Base-by-base conservation (phyloP, 2,113 vertebrate genomes). In the Dasyurus viverrinus region DNA sequence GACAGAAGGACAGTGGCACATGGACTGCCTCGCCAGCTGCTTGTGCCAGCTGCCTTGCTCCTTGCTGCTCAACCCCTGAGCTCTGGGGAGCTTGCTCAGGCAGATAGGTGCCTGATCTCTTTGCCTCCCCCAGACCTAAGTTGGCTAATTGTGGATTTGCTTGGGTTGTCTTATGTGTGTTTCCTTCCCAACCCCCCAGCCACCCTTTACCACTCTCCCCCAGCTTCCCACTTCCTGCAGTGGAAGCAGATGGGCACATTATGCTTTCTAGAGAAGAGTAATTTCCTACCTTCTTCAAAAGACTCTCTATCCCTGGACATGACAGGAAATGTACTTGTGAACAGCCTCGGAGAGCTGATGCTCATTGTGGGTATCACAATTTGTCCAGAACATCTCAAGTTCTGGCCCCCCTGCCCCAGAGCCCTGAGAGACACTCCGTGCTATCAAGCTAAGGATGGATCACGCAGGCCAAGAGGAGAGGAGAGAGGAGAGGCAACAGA, bases 241-340 rank as follows among this genome's bases (percentile, higher is more conserved):
- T 0, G 50, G 57, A 76, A 96, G 94, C 97, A 96, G 97, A 96
- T 96, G 96, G 96, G 91, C 92, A 91, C 53, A 47, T 57, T 90
- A 93, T 90, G 95, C 92, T 93, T 97, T 95, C 3, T 14, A 91
- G 94, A 95, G 96, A 95, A 93, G 94, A 95, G 90, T 93, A 96
- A 97, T 97, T 97, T 97, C 97, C 91, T 95, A 94, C 97, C 96
- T 90, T 96, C 93, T 89, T 96, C 95, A 93, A 96, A 95, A 76
- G 94, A 92, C 12, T n/a, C 11, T 36, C 90, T 91, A 90, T 96
- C 94, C 93, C 96, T 97, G 50, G 52, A 46, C 30, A 8, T 0
- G n/a, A 68, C 93, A 97, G 95, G 92, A 97, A 96, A 60, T 54
- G 91, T 90, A 93, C 95, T 93, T 92, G 76, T 54, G 91, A 95